These are phyloP conservation scores for Lordiphosa mommai DNA, from an alignment of 1,140 invertebrate genomes.

Conservation along the genomic window DNA sequence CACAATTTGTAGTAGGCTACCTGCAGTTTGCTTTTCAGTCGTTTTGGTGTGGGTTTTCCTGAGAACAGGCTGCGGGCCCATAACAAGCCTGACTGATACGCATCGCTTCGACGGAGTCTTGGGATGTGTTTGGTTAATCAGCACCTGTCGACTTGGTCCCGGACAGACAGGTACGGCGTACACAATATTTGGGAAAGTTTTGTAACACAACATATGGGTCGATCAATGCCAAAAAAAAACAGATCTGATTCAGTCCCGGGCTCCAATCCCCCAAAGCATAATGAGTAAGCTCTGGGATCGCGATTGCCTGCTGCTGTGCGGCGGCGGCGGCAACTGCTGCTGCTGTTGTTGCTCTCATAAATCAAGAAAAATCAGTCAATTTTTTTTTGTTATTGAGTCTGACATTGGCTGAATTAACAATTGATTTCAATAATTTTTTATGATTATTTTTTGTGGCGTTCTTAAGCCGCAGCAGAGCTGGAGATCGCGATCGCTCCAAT, in stretches of 20 bases:
- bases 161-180: slow-evolving; percentile 51
- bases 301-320: slow-evolving; percentile 32
- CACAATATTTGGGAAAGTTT: slow-evolving; percentile 58
- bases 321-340: slow-evolving; percentile 15
- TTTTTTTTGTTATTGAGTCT: slow-evolving; percentile 62
- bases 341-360: slow-evolving; percentile 57
- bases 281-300: slow-evolving; percentile 44
- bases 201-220: slow-evolving; percentile 54
- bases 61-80: slow-evolving; percentile 62
- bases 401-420: slow-evolving; percentile 76
- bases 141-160: slow-evolving; percentile 59
- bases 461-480: slow-evolving; percentile 24
- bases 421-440: slow-evolving; percentile 78
- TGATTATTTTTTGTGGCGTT: slow-evolving; percentile 66
- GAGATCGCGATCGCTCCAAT: slow-evolving; percentile 31
- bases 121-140: slow-evolving; percentile 72
- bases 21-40: slow-evolving; percentile 48
- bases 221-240: slow-evolving; percentile 37
- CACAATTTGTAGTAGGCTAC: slow-evolving; percentile 69
- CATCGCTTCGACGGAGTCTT: slow-evolving; percentile 34
- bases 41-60: slow-evolving; percentile 68
- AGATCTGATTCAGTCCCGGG: slow-evolving; percentile 18
- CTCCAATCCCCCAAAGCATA: slow-evolving; percentile 18
- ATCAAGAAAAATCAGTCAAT: slow-evolving; percentile 76
- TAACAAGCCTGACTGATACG: slow-evolving; percentile 67